Percentiles rank a stretch among this genome's conserved stretches.
Evolutionary conservation across 2,113 vertebrate species (phyloP).

Genomic region (Tursiops truncatus): DNA sequence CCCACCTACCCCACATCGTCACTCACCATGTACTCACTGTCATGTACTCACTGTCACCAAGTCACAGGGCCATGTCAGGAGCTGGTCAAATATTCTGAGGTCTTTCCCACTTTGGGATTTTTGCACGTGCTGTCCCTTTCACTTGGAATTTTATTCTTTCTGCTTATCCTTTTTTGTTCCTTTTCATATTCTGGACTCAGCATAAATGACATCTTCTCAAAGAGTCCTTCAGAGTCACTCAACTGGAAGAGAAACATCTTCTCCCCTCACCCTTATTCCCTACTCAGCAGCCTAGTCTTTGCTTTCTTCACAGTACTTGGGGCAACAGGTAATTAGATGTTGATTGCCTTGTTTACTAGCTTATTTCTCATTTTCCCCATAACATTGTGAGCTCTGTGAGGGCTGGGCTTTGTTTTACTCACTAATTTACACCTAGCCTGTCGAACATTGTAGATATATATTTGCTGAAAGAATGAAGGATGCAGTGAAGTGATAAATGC

Average conservation of each 20-base stretch:
- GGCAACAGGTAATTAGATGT: neutral
- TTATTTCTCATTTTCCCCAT: neutral
- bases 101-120: neutral
- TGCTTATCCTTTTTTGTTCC: neutral
- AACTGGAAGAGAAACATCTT: neutral
- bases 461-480: neutral
- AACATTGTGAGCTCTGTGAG: neutral
- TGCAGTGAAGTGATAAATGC: neutral
- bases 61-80: neutral
- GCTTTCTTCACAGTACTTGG: neutral
- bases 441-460: neutral
- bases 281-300: neutral
- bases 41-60: neutral
- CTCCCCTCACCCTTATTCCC: neutral
- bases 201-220: neutral
- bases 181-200: neutral
- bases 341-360: neutral
- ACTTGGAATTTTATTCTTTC: neutral
- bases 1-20: neutral
- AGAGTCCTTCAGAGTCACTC: neutral
- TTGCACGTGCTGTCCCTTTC: neutral
- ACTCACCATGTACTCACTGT: neutral
- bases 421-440: neutral
- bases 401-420: neutral
- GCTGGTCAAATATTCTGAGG: neutral